phyloP scores from a whole-genome alignment of 2,888 invertebrate species.

The Limnephilus lunatus region DNA sequence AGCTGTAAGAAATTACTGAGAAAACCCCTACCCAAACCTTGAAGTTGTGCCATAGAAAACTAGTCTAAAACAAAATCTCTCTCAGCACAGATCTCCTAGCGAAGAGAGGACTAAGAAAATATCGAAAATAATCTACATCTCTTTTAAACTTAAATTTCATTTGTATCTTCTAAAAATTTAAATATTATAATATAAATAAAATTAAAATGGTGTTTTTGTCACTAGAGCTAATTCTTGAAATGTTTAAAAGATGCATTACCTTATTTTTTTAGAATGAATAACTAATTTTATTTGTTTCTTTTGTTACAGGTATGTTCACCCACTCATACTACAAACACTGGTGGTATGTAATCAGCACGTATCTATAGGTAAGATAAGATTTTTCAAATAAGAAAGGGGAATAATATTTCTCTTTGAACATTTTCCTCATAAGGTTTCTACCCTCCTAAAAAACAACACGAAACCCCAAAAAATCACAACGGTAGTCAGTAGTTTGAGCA shows the following conservation, averaged over 20 bases:
- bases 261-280: not conserved
- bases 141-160: no score
- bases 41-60: not conserved
- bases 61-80: not conserved
- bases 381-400: not conserved
- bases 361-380: not conserved
- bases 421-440: not conserved
- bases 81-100: no score
- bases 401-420: not conserved
- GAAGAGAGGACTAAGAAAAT: no score
- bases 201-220: no score
- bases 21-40: no score
- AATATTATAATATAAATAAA: no score
- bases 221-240: not conserved
- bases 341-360: not conserved
- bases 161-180: no score
- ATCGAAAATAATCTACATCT: no score
- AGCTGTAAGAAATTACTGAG: no score
- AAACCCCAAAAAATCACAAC: constrained; percentile 3
- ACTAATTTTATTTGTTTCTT: not conserved
- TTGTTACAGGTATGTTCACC: not conserved
- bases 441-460: not conserved
- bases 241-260: not conserved
- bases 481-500: not conserved
- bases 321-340: not conserved